Base-by-base conservation (phyloP, 2,113 vertebrate genomes). In the Hiodon tergisus region DNA sequence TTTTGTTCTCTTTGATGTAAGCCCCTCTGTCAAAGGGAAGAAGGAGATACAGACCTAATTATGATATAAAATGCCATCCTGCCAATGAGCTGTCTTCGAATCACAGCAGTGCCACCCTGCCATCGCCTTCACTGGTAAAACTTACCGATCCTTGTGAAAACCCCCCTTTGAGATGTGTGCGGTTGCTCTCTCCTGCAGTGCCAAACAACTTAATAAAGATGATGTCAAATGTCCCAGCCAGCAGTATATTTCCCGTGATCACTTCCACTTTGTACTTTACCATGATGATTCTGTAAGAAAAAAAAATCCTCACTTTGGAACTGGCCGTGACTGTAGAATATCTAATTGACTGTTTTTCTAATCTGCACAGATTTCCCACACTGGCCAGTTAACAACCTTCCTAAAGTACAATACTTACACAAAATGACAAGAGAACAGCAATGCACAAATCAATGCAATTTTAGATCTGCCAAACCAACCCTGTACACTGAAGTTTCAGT, bases 161-260 rank as follows among this genome's bases (percentile, higher is more conserved):
- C 59, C 87, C 83, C 0, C 14, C 4, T 3, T 80, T 81, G 75
- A 88, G 57, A 7, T 80, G 50, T 0, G 78, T 84, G 48, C 76
- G 68, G 8, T 85, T 77, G 65, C 88, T 88, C 67, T 85, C 31
- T 9, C 85, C 86, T 6, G 83, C 52, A 10, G 54, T 73, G 68
- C 87, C 88, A 73, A 85, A 50, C 58, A 89, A 73, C 55, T 81
- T 87, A 69, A 88, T 51, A 13, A 74, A 83, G 10, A 90, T 13
- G 10, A 77, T 71, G 72, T 88, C 86, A n/a, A 53, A 14, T 10
- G 88, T 85, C 16, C 87, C 85, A 13, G 83, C 79, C 6, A 69
- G 0, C 53, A 53, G 5, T 79, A 53, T 69, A 48, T 77, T 76
- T 5, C 86, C 86, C 1, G 87, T 90, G 6, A 77, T 84, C 57